These are phyloP conservation scores for Empidonax alnorum DNA, from an alignment of 2,113 vertebrate genomes.

Conservation along the genomic window DNA sequence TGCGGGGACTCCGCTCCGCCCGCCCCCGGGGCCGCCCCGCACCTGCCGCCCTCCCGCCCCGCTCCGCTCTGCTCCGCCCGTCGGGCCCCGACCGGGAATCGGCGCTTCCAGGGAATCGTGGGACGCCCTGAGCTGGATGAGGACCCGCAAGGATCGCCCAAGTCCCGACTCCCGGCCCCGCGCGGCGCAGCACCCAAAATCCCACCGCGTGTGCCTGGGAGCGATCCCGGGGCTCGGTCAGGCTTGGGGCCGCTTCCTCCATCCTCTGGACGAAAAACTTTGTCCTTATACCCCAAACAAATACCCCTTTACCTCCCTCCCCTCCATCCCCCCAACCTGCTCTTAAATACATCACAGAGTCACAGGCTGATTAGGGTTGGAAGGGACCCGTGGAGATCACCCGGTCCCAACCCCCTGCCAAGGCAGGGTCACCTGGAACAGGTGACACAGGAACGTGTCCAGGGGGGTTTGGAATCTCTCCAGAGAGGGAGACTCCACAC, in stretches of 20 bases:
- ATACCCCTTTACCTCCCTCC: too few species aligned
- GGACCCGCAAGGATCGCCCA: rapidly evolving
- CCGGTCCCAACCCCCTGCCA: background rate
- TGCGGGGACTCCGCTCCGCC: background rate
- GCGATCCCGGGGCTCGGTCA: too few species aligned
- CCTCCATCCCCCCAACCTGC: too few species aligned
- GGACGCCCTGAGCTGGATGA: background rate
- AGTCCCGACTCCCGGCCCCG: background rate
- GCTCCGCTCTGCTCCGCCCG: background rate
- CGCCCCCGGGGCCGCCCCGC: background rate
- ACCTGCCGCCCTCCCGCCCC: background rate
- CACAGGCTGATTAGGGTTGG: background rate
- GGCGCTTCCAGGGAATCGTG: too few species aligned
- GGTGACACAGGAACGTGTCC: background rate
- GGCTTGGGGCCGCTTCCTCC: too few species aligned
- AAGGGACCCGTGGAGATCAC: background rate
- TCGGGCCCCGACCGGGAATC: too few species aligned
- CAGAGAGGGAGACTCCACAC: background rate
- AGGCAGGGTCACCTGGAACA: background rate
- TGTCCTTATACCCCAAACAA: too few species aligned
- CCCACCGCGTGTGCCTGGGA: too few species aligned
- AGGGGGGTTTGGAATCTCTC: background rate
- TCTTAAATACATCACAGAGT: background rate
- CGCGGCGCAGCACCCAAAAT: background rate
- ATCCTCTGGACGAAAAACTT: background rate